Evolutionary conservation across 1,140 invertebrate species (phyloP).

Genomic region (Amphibalanus amphitrite): DNA sequence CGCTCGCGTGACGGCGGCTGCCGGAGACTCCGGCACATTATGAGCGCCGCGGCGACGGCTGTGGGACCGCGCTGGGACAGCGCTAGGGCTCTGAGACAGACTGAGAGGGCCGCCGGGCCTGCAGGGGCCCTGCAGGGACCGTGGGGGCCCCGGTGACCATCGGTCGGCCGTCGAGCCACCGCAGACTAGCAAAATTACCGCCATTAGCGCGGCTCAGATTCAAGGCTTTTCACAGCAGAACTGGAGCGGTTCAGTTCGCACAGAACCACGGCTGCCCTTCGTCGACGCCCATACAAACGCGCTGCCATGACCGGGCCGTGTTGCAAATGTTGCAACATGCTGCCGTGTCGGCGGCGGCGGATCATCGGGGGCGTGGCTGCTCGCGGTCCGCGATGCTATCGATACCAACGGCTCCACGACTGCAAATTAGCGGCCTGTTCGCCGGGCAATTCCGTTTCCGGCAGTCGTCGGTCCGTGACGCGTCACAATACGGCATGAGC

Average conservation of each 20-base stretch:
- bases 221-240: neutral
- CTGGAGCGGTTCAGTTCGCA: neutral
- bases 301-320: neutral
- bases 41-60: too few relatives aligned
- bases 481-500: too few relatives aligned
- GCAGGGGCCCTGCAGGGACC: too few relatives aligned
- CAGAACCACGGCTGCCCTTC: neutral
- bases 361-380: too few relatives aligned
- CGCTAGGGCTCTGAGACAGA: too few relatives aligned
- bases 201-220: neutral
- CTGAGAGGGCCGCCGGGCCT: too few relatives aligned
- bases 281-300: neutral
- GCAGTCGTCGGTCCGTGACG: neutral
- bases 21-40: too few relatives aligned
- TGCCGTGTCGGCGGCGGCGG: too few relatives aligned
- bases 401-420: neutral
- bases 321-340: neutral
- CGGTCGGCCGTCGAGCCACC: too few relatives aligned
- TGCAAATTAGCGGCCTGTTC: neutral
- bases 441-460: neutral
- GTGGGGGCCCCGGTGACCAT: too few relatives aligned
- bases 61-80: too few relatives aligned
- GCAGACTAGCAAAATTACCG: too few relatives aligned
- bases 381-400: neutral
- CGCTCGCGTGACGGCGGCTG: neutral